Percentiles rank a stretch among this genome's conserved stretches.
These are phyloP conservation scores for Drosophila pseudoobscura DNA, from an alignment of 1,140 invertebrate genomes.

Conservation along the genomic window DNA sequence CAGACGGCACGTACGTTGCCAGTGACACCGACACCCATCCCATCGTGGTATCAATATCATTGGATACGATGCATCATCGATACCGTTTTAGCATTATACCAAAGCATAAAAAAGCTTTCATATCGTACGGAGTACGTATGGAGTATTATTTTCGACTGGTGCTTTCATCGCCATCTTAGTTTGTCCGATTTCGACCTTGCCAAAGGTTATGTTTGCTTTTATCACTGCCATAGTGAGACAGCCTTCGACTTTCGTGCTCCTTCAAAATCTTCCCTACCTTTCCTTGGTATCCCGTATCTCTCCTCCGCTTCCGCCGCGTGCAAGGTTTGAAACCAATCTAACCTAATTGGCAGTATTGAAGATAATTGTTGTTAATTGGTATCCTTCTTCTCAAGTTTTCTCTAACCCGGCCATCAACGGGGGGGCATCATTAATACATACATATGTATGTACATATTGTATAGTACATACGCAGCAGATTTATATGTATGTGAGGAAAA, in stretches of 20 bases:
- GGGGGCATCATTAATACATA: constrained; percentile 3
- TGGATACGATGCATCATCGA: background rate
- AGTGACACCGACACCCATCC: constrained; percentile 4
- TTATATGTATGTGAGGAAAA: too few species aligned
- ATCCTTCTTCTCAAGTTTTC: constrained; percentile 6
- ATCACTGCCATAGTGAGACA: too few species aligned
- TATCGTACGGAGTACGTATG: too few species aligned
- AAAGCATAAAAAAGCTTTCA: too few species aligned
- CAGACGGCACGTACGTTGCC: constrained; percentile 1
- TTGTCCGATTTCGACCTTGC: too few species aligned
- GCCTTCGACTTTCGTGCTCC: background rate
- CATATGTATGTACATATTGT: too few species aligned
- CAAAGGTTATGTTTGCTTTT: too few species aligned
- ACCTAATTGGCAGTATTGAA: constrained; percentile 23
- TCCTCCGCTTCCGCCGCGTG: background rate
- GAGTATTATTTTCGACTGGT: too few species aligned
- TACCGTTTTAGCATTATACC: background rate
- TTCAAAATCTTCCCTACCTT: background rate
- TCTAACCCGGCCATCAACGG: constrained; percentile 4
- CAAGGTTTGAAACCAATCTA: constrained; percentile 22
- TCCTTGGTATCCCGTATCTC: background rate
- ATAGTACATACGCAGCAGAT: background rate
- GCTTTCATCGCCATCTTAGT: too few species aligned
- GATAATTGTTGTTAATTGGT: constrained; percentile 31
- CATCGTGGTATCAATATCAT: constrained; percentile 3